Evolutionary conservation across 2,888 invertebrate species (phyloP), one percentile per base, ranked within the genome.

Genomic region (Cyclophora albipunctata): DNA sequence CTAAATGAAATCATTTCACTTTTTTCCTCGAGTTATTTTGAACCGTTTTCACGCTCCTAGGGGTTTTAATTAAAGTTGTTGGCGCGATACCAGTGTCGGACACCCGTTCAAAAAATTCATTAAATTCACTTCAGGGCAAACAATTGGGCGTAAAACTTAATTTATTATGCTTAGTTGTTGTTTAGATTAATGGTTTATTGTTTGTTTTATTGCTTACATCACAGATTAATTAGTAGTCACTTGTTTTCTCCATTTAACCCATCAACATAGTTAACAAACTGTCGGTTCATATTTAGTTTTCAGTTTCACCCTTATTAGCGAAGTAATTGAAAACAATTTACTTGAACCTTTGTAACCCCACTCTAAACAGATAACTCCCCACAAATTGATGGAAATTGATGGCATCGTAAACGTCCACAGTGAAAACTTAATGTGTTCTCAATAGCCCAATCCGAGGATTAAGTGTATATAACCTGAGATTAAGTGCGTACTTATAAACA

Each of bases 41-140:
- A 68, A 67, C 60, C 67, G 62, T 77, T 78, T 71, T 73, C 73
- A 69, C 72, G 75, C 67, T 67, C 63, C 68, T 68, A 66, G 71
- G 71, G 69, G 58, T 78, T 81, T 81, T 81, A 81, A 81, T 81
- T 81, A 81, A 81, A 81, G 69, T 78, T 78, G 73, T 77, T 69
- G 71, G 66, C 62, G 60, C 62, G 67, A 72, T 72, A 72, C 70
- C 66, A 64, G 60, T 54, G 57, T 66, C 37, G 37, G 64, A 64
- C 62, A 54, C 64, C 63, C 70, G 64, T 69, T 78, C 77, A 69
- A 78, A 79, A 81, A 81, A 79, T 77, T 78, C 73, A 80, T 79
- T 79, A 71, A 71, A 76, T 68, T 71, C 72, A 55, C 65, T 75
- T 75, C 69, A 67, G 63, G 64, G 59, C 58, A 60, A 68, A 71